These are phyloP conservation scores for Tetragonisca angustula DNA, from an alignment of 2,888 invertebrate species.

Conservation along the genomic window DNA sequence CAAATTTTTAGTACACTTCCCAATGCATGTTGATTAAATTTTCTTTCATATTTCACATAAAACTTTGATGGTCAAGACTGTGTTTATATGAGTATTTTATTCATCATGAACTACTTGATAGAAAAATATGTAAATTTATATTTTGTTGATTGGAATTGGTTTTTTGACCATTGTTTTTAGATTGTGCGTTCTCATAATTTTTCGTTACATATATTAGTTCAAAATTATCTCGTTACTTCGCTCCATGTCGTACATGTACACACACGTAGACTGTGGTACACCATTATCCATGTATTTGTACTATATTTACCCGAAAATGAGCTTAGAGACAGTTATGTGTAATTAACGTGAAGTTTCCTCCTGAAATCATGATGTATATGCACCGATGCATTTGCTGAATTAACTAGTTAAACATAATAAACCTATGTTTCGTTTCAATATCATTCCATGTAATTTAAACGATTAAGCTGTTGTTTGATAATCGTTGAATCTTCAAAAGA, in stretches of 20 bases:
- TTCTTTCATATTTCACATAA: neutral
- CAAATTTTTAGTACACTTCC: neutral
- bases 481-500: neutral
- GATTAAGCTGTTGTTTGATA: neutral
- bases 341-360: constrained; percentile 24
- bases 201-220: constrained; percentile 31
- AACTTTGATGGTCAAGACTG: too few relatives aligned
- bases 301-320: neutral
- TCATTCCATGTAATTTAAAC: neutral
- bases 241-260: neutral
- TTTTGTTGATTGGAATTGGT: neutral
- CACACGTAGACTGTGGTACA: constrained; percentile 1
- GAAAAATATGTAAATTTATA: constrained; percentile 7
- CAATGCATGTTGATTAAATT: neutral
- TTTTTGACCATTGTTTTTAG: neutral
- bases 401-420: constrained; percentile 13
- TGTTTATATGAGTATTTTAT: neutral
- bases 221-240: constrained; percentile 45
- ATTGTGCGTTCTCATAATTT: neutral
- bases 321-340: constrained; percentile 29
- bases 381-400: neutral
- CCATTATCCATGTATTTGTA: neutral
- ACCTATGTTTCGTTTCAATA: neutral
- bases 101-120: neutral
- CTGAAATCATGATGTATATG: constrained; percentile 12